Evolutionary conservation across 2,113 vertebrate species (phyloP), one percentile per base, ranked within the genome.

Genomic region (Excalfactoria chinensis): DNA sequence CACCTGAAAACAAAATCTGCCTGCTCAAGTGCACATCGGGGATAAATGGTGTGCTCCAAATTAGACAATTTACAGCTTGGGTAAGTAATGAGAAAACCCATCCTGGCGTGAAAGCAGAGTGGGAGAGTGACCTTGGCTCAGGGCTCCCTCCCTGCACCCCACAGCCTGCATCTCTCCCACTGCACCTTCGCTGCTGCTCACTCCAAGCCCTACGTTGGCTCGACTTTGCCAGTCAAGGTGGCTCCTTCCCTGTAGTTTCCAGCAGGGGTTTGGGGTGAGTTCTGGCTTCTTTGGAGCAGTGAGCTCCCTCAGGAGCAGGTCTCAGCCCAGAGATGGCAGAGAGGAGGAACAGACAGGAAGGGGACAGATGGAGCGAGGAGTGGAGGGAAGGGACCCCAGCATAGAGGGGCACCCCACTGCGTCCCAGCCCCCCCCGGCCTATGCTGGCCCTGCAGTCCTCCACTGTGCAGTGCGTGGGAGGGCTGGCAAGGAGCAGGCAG

Each of bases 1-100:
- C 94, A 96, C 96, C 97, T 96, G 96, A 96, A 97, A 97, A 97
- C 96, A 96, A 97, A 96, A 97, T 85, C 93, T 95, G 93, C 84
- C 94, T 93, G 95, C 94, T 96, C 85, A 95, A 97, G 85, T 85
- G 94, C 93, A 95, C 94, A 95, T 97, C 95, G 93, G 97, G 95
- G 96, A 96, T 95, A 96, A 97, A 97, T 88, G 87, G 78, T 90
- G 93, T 94, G 73, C 90, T 97, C 81, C 89, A 94, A 95, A 96
- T 95, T 87, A 96, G 95, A 91, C 94, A 89, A 93, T 96, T 96
- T 95, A 87, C 88, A 95, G 95, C 94, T 95, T 91, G 94, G 95
- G 56, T 95, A 95, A 93, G 94, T 95, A 93, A 94, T 91, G 89
- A 95, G 81, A 73, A 70, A 96, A 89, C 44, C 34, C 76, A 85